These are phyloP conservation scores for Eulemur macaco DNA, from an alignment of 2,113 vertebrate species.

Conservation along the genomic window DNA sequence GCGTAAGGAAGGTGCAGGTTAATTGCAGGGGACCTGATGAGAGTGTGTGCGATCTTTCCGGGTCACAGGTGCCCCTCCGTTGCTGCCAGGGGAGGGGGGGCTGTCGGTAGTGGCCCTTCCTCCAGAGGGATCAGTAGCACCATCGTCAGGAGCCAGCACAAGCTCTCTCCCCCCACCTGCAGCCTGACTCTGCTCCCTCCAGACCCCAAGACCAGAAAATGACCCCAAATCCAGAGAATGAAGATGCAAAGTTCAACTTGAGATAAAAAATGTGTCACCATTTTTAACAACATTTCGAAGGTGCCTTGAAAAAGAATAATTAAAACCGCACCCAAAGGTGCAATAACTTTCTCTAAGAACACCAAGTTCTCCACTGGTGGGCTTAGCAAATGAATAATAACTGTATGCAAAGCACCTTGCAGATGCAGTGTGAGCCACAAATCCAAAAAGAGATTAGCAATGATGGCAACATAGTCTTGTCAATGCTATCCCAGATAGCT, in stretches of 20 bases:
- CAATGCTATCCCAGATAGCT: neutral
- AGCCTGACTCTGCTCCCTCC: neutral
- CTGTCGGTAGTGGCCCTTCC: neutral
- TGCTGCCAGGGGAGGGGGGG: neutral
- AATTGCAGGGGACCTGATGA: neutral
- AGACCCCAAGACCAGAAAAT: neutral
- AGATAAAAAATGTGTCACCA: neutral
- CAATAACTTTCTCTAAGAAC: neutral
- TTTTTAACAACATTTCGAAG: conserved; percentile 39
- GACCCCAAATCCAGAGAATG: neutral
- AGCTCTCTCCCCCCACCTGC: too few relatives aligned
- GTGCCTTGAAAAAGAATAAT: neutral
- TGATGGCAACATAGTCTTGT: neutral
- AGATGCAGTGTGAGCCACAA: neutral
- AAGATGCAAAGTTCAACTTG: neutral
- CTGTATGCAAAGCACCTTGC: neutral
- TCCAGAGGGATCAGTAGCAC: neutral
- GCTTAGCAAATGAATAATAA: neutral
- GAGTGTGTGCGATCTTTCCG: neutral
- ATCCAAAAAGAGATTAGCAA: neutral
- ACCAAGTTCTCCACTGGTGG: neutral
- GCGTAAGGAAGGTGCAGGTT: neutral
- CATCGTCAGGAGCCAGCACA: neutral
- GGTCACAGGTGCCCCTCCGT: neutral
- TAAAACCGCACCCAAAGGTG: conserved; percentile 21